Percentiles rank a stretch among this genome's conserved stretches.
Conservation (phyloP, 64 coral and sea anemone genomes). For the Montipora capricornis region DNA sequence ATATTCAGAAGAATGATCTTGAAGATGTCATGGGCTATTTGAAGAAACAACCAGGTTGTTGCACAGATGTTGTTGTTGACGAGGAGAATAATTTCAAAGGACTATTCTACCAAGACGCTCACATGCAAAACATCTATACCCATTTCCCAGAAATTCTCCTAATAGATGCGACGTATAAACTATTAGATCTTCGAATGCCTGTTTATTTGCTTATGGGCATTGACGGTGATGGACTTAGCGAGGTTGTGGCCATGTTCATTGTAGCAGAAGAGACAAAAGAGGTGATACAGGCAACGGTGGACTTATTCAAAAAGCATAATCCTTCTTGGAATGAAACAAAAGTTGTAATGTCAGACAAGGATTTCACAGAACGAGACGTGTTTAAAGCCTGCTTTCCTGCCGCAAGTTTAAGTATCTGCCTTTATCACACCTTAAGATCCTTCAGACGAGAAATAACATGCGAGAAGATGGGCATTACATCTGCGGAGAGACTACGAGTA, state of each 20-base stretch:
- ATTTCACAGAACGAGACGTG: constrained; percentile 43
- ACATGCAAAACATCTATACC: constrained; percentile 47
- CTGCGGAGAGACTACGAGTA: constrained; percentile 41
- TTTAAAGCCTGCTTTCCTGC: constrained; percentile 42
- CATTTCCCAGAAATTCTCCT: constrained; percentile 57
- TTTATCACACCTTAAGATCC: constrained; percentile 58
- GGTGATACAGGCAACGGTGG: constrained; percentile 21
- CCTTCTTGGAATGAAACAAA: constrained; percentile 34
- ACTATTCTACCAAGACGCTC: constrained; percentile 65
- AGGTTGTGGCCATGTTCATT: constrained; percentile 49
- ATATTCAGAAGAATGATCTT: constrained; percentile 50
- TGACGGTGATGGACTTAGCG: constrained; percentile 31
- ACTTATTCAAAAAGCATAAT: constrained; percentile 43
- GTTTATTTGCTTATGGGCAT: constrained; percentile 44
- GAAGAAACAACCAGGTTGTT: constrained; percentile 32
- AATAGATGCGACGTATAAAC: constrained; percentile 65
- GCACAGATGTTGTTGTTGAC: constrained; percentile 57
- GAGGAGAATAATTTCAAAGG: constrained; percentile 65
- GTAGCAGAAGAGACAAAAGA: constrained; percentile 37
- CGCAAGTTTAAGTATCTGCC: constrained; percentile 23
- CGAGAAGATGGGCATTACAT: constrained; percentile 71
- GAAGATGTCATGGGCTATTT: constrained; percentile 30
- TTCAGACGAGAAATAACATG: constrained; percentile 71
- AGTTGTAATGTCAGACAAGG: constrained; percentile 70
- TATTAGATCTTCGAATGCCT: constrained; percentile 62